These are phyloP conservation scores for Lithobates sylvaticus DNA, from an alignment of 2,797 vertebrate genomes.

Conservation along the genomic window DNA sequence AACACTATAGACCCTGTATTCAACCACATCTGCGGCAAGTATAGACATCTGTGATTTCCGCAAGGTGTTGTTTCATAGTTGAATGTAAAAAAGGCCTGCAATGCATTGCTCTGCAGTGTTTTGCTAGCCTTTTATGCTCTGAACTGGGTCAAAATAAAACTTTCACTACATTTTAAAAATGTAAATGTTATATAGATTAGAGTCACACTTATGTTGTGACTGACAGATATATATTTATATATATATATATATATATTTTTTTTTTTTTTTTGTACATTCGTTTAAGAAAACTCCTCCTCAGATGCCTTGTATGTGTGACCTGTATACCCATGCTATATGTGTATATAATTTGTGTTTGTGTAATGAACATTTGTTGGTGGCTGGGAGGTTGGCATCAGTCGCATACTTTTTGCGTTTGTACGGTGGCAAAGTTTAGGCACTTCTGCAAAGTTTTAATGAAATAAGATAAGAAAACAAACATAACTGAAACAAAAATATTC, in stretches of 20 bases:
- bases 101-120: constrained; percentile 60
- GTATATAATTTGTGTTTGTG: constrained; percentile 73
- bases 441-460: constrained; percentile 86
- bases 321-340: constrained; percentile 66
- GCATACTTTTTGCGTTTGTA: constrained; percentile 79
- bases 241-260: constrained; percentile 35
- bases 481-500: constrained; percentile 82
- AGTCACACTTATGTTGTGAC: constrained; percentile 77
- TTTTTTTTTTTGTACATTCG: constrained; percentile 76
- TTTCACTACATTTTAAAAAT: constrained; percentile 77
- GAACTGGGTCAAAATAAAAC: constrained; percentile 77
- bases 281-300: constrained; percentile 77
- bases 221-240: constrained; percentile 73
- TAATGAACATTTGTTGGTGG: constrained; percentile 72
- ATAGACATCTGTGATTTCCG: not conserved
- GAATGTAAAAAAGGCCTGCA: constrained; percentile 20
- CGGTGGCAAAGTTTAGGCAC: constrained; percentile 86
- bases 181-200: constrained; percentile 78
- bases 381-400: constrained; percentile 76
- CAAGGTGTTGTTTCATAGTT: not conserved
- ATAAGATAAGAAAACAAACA: constrained; percentile 67
- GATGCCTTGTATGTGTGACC: constrained; percentile 69
- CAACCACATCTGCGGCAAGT: not conserved
- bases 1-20: constrained; percentile 66
- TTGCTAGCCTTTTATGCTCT: constrained; percentile 42